Evolutionary conservation across 2,113 vertebrate species (phyloP).

Genomic region (Isurus oxyrinchus): DNA sequence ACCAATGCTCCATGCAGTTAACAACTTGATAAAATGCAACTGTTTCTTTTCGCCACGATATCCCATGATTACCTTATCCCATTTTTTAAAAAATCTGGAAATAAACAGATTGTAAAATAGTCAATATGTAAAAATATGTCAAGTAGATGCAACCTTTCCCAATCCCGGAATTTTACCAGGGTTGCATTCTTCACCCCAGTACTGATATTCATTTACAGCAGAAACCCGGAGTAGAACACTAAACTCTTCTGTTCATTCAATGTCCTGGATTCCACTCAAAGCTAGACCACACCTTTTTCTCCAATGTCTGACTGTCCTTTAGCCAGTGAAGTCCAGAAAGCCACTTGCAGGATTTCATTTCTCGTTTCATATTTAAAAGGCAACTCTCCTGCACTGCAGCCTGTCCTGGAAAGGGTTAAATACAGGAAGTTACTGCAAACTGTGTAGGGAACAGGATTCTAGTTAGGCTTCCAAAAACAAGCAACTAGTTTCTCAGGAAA

Average conservation of each 20-base stretch:
- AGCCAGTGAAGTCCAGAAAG: background rate
- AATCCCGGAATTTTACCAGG: background rate
- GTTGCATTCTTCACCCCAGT: background rate
- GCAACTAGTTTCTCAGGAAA: background rate
- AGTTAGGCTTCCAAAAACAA: background rate
- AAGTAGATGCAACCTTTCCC: background rate
- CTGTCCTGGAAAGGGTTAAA: background rate
- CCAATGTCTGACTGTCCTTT: too few species aligned
- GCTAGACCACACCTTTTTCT: background rate
- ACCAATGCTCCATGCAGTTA: background rate
- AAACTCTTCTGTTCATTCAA: background rate
- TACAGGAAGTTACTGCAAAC: background rate
- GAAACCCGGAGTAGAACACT: background rate
- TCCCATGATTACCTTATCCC: background rate
- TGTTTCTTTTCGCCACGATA: background rate
- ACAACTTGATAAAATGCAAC: background rate
- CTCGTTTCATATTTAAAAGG: too few species aligned
- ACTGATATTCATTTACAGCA: background rate
- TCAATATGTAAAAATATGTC: background rate
- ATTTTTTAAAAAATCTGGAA: background rate
- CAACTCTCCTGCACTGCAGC: background rate
- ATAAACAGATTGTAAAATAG: background rate
- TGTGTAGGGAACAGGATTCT: background rate
- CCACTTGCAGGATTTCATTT: background rate
- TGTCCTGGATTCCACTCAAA: background rate